Evolutionary conservation across 1,140 invertebrate species (phyloP), one percentile per base, ranked within the genome.

Genomic region (Drosophila teissieri): DNA sequence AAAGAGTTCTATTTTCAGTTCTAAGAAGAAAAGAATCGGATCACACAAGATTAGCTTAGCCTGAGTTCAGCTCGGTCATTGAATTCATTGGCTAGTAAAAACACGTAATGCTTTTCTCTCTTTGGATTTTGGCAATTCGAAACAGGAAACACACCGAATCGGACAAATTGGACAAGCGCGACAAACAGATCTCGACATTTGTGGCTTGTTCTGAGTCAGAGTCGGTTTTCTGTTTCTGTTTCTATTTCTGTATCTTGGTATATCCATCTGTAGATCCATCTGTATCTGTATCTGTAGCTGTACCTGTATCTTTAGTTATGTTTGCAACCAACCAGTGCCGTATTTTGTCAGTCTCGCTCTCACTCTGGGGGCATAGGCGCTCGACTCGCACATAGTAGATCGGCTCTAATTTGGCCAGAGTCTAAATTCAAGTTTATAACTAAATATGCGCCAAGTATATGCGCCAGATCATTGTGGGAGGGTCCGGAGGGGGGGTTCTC

Each of bases 371-470:
- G 27, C 22, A 36, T 5, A 44, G 24, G 8, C 19, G 5, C 45
- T 46, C n/a, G 46, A 31, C 46, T 53, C 51, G 40, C 52, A 56
- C 51, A 56, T 45, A 44, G 63, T 45, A 53, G 63, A 45, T 54
- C 48, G 72, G 22, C 54, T 62, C 63, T 80, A 85, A 85, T 85
- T 85, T 85, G 81, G 81, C 57, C 78, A 70, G 78, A 40, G 73
- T 73, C 77, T 80, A 78, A 86, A 86, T 86, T 88, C 76, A 86
- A 86, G 84, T 85, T 85, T 85, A 85, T 81, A 85, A 77, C 81
- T 86, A 86, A 85, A 86, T 85, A 85, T 86, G 68, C 73, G 73
- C 78, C 51, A 70, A 57, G 58, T 74, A 69, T 73, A 45, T n/a
- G n/a, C n/a, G n/a, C n/a, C 60, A 27, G 52, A 36, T 42, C 27